Evolutionary conservation across 2,888 invertebrate genomes (phyloP).

Genomic region (Lasioglossum oenotherae): DNA sequence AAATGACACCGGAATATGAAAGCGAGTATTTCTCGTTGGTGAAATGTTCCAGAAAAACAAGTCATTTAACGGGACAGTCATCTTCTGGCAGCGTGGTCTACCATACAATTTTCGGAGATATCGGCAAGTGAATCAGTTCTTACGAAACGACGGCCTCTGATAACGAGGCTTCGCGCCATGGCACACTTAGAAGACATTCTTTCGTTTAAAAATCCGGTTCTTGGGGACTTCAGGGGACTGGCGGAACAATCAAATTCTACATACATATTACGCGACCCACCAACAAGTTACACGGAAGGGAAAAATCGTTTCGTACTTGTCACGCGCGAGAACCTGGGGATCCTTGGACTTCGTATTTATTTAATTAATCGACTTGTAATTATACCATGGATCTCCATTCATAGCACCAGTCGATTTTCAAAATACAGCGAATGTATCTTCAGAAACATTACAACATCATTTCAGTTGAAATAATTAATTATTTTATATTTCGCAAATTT

Average conservation of each 20-base stretch:
- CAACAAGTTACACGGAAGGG: conserved; percentile 17
- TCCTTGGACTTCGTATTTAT: background rate
- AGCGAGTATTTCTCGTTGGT: conserved; percentile 10
- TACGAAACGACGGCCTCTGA: conserved; percentile 47
- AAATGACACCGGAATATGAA: background rate
- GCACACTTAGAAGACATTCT: conserved; percentile 33
- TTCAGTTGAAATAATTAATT: background rate
- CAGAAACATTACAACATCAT: background rate
- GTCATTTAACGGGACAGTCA: conserved; percentile 16
- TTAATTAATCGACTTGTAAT: background rate
- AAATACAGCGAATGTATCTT: background rate
- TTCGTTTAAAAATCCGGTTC: conserved; percentile 31
- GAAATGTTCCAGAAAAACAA: conserved; percentile 37
- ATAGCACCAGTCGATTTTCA: background rate
- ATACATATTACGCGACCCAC: background rate
- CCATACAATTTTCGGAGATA: conserved; percentile 22
- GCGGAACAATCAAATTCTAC: background rate
- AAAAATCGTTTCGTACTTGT: conserved; percentile 44
- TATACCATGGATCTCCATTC: background rate
- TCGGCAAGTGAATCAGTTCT: conserved; percentile 45
- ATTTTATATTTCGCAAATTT: too few species aligned
- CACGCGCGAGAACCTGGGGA: conserved; percentile 24
- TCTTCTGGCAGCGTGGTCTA: conserved; percentile 33
- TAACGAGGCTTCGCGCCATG: conserved; percentile 31
- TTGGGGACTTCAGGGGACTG: background rate